Conservation (phyloP, 2,888 invertebrate genomes). For the Dryadula phaetusa region DNA sequence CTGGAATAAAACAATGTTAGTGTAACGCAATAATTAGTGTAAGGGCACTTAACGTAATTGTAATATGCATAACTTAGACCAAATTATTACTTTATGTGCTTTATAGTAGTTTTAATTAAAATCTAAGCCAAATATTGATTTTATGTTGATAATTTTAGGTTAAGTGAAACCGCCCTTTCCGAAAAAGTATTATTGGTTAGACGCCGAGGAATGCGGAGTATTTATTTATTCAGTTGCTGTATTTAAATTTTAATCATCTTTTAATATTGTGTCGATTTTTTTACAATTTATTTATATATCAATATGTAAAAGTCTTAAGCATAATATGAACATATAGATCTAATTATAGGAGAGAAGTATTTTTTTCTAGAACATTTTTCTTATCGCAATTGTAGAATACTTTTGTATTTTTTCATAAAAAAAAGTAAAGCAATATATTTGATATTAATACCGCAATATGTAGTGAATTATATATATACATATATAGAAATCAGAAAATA, state of each 20-base stretch:
- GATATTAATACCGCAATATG: constrained; percentile 72
- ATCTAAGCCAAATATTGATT: constrained; percentile 84
- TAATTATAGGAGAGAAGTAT: constrained; percentile 68
- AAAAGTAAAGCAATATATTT: constrained; percentile 79
- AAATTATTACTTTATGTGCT: constrained; percentile 83
- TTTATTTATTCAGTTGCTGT: constrained; percentile 67
- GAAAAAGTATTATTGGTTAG: constrained; percentile 78
- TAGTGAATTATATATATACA: constrained; percentile 63
- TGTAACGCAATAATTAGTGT: constrained; percentile 80
- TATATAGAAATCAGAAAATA: constrained; percentile 77
- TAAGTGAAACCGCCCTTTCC: constrained; percentile 71
- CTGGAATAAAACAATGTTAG: constrained; percentile 75
- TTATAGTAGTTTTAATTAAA: constrained; percentile 82
- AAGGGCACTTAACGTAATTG: constrained; percentile 79
- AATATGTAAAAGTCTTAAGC: constrained; percentile 68
- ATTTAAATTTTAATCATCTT: constrained; percentile 26
- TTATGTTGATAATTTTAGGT: constrained; percentile 75
- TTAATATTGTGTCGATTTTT: constrained; percentile 42
- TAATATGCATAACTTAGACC: constrained; percentile 82
- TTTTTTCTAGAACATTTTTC: constrained; percentile 78
- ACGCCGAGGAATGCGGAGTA: constrained; percentile 69
- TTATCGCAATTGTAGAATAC: constrained; percentile 73
- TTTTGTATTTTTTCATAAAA: constrained; percentile 82
- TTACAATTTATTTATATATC: constrained; percentile 58
- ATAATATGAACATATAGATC: constrained; percentile 76